A percentile compares a stretch with the other conserved stretches of the same genome.
These are phyloP conservation scores for Pollachius pollachius DNA, from an alignment of 2,113 vertebrate genomes.

Conservation along the genomic window DNA sequence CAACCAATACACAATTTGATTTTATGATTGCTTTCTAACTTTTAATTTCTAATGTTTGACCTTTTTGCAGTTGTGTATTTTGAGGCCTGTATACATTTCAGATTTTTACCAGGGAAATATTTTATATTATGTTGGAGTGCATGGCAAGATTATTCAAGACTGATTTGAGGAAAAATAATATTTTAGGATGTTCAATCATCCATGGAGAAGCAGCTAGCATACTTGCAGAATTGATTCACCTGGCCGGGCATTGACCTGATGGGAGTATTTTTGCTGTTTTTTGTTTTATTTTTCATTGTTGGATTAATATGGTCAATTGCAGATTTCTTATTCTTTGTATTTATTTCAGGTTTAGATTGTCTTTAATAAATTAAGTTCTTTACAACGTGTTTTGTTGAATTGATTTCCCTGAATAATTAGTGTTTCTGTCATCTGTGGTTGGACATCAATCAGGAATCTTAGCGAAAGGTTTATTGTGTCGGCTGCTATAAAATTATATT, in stretches of 20 bases:
- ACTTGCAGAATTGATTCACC: conserved; percentile 48
- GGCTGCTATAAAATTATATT: too few relatives aligned
- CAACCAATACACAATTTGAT: background rate
- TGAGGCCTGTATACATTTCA: conserved; percentile 41
- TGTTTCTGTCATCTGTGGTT: too few relatives aligned
- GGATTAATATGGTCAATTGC: conserved; percentile 45
- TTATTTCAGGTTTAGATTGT: conserved; percentile 73
- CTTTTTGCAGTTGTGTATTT: conserved; percentile 41
- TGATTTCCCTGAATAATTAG: too few relatives aligned
- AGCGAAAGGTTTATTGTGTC: too few relatives aligned
- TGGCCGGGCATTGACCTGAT: conserved; percentile 35
- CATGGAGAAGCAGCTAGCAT: conserved; percentile 45
- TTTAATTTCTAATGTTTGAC: conserved; percentile 14
- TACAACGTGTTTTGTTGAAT: background rate
- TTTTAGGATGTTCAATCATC: conserved; percentile 12
- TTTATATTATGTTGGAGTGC: conserved; percentile 36
- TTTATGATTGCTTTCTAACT: background rate
- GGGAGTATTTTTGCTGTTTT: conserved; percentile 33
- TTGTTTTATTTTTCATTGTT: conserved; percentile 50
- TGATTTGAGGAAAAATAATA: conserved; percentile 42
- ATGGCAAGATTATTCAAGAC: conserved; percentile 35
- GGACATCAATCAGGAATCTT: too few relatives aligned
- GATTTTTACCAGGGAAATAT: conserved; percentile 32
- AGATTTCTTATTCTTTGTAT: conserved; percentile 62
- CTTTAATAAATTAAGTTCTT: conserved; percentile 75